Evolutionary conservation across 2,888 invertebrate species (phyloP), one percentile per base, ranked within the genome.

Genomic region (Nomada ferruginata): DNA sequence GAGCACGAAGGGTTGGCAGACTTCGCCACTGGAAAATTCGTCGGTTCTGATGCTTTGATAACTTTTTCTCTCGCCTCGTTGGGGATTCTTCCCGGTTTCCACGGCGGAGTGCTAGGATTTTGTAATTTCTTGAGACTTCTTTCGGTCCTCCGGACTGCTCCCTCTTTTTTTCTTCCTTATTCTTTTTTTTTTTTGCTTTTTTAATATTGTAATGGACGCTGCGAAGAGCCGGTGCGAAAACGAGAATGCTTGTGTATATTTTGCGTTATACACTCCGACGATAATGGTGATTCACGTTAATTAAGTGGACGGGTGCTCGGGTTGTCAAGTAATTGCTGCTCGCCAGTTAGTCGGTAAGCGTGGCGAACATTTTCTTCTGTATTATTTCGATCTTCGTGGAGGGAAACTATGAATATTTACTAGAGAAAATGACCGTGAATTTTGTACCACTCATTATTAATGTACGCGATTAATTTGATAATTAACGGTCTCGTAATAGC

Each of bases 41-140:
- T 72, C 79, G 69, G 77, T 69, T 53, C 66, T 11, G 26, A 47
- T 29, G 75, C 73, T 81, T 74, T 74, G 79, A 79, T 79, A 79
- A 73, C 60, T 55, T 60, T 59, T 29, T 26, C 29, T 47, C 59
- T 44, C 57, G 55, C 65, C 52, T 61, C 69, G 53, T 18, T 26
- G 60, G 26, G 44, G 36, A 63, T 20, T 10, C 52, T 29, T 26
- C 53, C 9, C 15, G 36, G 15, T 47, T 47, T 42, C 20, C 15
- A 15, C 36, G 15, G n/a, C 53, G 15, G 36, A 36, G 3, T 13
- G 15, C 23, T 53, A 18, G 36, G 53, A 20, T 66, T 66, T 66
- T 66, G 15, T 66, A 53, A 42, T 53, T 68, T 55, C 66, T 29
- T n/a, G 18, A n/a, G 18, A 11, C 18, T 10, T 11, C 42, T 26